A percentile compares a stretch with the other conserved stretches of the same genome.
These are phyloP conservation scores for Corythaixoides concolor DNA, from an alignment of 2,113 vertebrate species.

Conservation along the genomic window DNA sequence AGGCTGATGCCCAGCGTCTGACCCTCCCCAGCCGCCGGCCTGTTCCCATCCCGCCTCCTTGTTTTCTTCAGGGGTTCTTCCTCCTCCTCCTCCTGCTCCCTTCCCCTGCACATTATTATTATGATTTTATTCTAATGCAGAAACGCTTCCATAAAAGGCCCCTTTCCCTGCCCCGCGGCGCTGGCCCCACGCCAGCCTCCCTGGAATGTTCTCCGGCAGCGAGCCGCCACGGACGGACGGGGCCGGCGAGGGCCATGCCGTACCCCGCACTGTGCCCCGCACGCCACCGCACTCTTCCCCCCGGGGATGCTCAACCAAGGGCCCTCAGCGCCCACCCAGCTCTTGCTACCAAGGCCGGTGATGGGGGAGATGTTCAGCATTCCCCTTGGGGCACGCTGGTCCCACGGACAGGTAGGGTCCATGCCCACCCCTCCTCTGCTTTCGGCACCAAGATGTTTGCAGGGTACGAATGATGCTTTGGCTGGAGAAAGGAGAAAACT, in stretches of 20 bases:
- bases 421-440: neutral
- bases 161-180: slow-evolving; percentile 66
- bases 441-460: neutral
- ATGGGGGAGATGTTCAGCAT: accelerated
- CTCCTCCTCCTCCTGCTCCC: slow-evolving; percentile 38
- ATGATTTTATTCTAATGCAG: slow-evolving; percentile 70
- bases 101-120: slow-evolving; percentile 56
- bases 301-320: neutral
- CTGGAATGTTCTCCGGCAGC: slow-evolving; percentile 71
- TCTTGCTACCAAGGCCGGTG: neutral
- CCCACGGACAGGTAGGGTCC: neutral
- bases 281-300: accelerated
- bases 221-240: neutral
- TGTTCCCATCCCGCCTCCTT: neutral
- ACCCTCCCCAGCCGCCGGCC: neutral
- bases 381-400: neutral
- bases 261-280: neutral
- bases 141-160: slow-evolving; percentile 75
- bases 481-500: neutral
- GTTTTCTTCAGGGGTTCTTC: slow-evolving; percentile 38
- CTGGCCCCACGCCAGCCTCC: slow-evolving; percentile 60
- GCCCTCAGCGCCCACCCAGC: accelerated
- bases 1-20: neutral
- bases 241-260: neutral
- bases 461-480: neutral